These are phyloP conservation scores for Tryphoninae sp. DNA, from an alignment of 2,888 invertebrate species.

Conservation along the genomic window DNA sequence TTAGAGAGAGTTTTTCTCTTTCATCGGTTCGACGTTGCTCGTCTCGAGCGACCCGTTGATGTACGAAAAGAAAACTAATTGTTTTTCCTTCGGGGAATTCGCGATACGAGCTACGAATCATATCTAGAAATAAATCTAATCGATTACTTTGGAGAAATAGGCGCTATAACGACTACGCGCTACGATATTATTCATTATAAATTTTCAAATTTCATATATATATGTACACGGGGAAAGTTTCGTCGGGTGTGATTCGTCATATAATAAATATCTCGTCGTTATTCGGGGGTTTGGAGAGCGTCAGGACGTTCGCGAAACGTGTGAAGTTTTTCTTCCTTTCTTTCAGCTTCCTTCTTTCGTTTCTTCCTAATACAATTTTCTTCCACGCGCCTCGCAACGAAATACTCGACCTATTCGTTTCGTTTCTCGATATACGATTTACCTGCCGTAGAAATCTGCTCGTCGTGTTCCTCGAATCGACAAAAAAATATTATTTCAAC, in stretches of 20 bases:
- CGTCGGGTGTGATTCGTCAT: constrained; percentile 55
- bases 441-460: constrained; percentile 29
- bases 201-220: neutral
- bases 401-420: constrained; percentile 25
- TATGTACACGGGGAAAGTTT: constrained; percentile 59
- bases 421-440: neutral
- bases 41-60: neutral
- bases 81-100: neutral
- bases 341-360: neutral
- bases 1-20: neutral
- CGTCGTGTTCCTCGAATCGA: constrained; percentile 8
- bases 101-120: constrained; percentile 49
- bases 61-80: neutral
- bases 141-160: constrained; percentile 52
- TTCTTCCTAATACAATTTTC: neutral
- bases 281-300: neutral
- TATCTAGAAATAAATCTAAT: constrained; percentile 50
- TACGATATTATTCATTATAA: constrained; percentile 44
- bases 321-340: constrained; percentile 21
- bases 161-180: constrained; percentile 63
- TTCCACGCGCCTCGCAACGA: constrained; percentile 20
- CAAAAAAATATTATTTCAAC: neutral
- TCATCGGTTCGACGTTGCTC: neutral
- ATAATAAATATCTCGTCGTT: constrained; percentile 48
- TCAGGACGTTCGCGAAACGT: constrained; percentile 35